These are phyloP conservation scores for Augochlorella aurata DNA, from an alignment of 2,888 invertebrate species.

Conservation along the genomic window DNA sequence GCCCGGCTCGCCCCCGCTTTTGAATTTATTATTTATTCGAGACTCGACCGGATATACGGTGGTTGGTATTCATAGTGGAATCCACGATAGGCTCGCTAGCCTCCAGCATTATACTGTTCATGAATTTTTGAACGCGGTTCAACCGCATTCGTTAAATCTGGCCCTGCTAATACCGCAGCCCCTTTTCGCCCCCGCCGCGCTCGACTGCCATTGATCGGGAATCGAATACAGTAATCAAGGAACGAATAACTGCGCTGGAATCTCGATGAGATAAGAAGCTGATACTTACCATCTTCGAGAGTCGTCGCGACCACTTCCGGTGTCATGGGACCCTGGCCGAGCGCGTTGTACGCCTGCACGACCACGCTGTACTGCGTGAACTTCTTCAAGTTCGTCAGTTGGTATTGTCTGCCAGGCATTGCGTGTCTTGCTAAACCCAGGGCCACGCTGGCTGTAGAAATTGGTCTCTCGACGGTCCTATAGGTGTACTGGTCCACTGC, in stretches of 20 bases:
- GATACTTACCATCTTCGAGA: slow-evolving; percentile 82
- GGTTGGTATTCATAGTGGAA: slow-evolving; percentile 66
- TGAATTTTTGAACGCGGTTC: slow-evolving; percentile 59
- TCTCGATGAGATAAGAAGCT: too few species aligned
- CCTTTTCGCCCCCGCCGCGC: background rate
- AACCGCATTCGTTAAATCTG: slow-evolving; percentile 44
- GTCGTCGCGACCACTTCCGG: slow-evolving; percentile 83
- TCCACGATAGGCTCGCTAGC: slow-evolving; percentile 58
- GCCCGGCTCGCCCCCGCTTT: slow-evolving; percentile 29
- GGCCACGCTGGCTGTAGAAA: slow-evolving; percentile 79
- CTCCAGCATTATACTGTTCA: slow-evolving; percentile 64
- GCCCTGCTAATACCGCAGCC: slow-evolving; percentile 5
- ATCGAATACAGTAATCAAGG: background rate
- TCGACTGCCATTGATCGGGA: slow-evolving; percentile 72
- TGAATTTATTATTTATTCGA: slow-evolving; percentile 69
- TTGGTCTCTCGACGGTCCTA: slow-evolving; percentile 79
- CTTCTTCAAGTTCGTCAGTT: slow-evolving; percentile 82
- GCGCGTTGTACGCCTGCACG: slow-evolving; percentile 83
- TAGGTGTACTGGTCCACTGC: slow-evolving; percentile 78
- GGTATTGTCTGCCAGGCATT: slow-evolving; percentile 78
- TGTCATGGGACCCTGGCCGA: slow-evolving; percentile 83
- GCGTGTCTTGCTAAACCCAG: slow-evolving; percentile 78
- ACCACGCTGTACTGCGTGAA: slow-evolving; percentile 83
- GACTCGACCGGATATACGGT: slow-evolving; percentile 48
- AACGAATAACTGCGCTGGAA: background rate